Percentiles rank a stretch among this genome's conserved stretches.
These are phyloP conservation scores for Geotrypetes seraphini DNA, from an alignment of 2,797 vertebrate species.

Conservation along the genomic window DNA sequence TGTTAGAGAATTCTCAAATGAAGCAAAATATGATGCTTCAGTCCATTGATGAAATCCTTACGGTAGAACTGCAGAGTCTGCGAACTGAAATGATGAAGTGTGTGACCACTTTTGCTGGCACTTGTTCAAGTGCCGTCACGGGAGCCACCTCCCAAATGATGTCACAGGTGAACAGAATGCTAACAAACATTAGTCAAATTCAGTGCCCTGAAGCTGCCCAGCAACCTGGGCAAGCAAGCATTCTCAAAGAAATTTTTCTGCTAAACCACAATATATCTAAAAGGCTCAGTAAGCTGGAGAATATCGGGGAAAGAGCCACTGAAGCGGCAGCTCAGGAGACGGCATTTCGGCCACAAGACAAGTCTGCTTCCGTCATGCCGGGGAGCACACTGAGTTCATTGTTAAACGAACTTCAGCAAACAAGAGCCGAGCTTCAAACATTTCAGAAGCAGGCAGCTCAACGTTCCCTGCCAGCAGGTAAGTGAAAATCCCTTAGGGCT, in stretches of 20 bases:
- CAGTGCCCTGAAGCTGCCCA: slow-evolving; percentile 14
- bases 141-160: slow-evolving; percentile 35
- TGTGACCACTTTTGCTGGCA: slow-evolving; percentile 38
- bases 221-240: slow-evolving; percentile 23
- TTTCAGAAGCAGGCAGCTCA: slow-evolving; percentile 42
- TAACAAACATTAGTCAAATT: slow-evolving; percentile 31
- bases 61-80: slow-evolving; percentile 67
- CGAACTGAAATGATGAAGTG: slow-evolving; percentile 69
- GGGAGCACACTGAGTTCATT: slow-evolving; percentile 27
- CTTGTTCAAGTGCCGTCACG: slow-evolving; percentile 40
- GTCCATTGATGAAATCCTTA: slow-evolving; percentile 66
- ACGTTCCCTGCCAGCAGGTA: slow-evolving; percentile 72
- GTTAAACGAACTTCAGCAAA: slow-evolving; percentile 47
- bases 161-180: slow-evolving; percentile 43
- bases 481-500: slow-evolving; percentile 17
- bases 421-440: slow-evolving; percentile 43
- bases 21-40: slow-evolving; percentile 88
- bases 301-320: slow-evolving; percentile 21
- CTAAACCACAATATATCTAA: slow-evolving; percentile 39
- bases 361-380: slow-evolving; percentile 8
- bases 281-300: slow-evolving; percentile 61
- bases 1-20: slow-evolving; percentile 97
- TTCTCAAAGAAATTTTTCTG: slow-evolving; percentile 57
- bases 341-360: slow-evolving; percentile 32
- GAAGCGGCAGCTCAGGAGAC: slow-evolving; percentile 27